phyloP scores from a whole-genome alignment of 2,797 vertebrate genomes.

The Masticophis lateralis region DNA sequence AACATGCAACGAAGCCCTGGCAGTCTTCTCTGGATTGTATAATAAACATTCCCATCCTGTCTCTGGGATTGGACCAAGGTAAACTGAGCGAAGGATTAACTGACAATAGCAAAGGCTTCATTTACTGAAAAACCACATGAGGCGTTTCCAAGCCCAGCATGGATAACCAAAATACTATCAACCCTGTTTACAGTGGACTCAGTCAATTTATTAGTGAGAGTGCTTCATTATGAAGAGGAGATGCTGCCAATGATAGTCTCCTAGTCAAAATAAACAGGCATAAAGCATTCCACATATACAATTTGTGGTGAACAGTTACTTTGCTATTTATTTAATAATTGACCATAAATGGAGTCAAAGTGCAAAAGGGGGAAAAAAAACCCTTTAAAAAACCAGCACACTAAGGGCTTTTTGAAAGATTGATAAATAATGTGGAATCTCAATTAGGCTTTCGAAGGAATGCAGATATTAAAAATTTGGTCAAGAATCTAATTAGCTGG shows the following conservation, averaged over 20 bases:
- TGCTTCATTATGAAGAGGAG: constrained; percentile 83
- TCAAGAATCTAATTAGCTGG: constrained; percentile 99
- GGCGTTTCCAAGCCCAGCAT: constrained; percentile 75
- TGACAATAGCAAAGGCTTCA: constrained; percentile 68
- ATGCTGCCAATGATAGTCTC: constrained; percentile 80
- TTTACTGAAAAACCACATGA: constrained; percentile 72
- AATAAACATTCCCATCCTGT: constrained; percentile 44
- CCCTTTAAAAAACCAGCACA: constrained; percentile 72
- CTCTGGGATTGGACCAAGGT: constrained; percentile 69
- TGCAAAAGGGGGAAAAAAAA: constrained; percentile 65
- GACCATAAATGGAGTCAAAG: constrained; percentile 83
- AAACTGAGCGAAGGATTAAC: constrained; percentile 79
- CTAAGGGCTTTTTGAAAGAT: constrained; percentile 88
- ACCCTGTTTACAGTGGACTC: constrained; percentile 76
- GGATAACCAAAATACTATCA: constrained; percentile 88
- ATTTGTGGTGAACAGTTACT: constrained; percentile 74
- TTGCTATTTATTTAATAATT: constrained; percentile 85
- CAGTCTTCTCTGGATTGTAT: constrained; percentile 29
- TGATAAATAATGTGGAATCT: constrained; percentile 99
- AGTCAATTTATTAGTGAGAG: constrained; percentile 84
- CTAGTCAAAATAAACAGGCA: constrained; percentile 83
- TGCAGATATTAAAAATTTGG: constrained; percentile 99
- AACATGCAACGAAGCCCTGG: constrained; percentile 21
- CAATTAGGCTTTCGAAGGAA: constrained; percentile 95
- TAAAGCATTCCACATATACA: constrained; percentile 69